Conservation (phyloP, 2,113 vertebrate species). For the Cyprinodon brontotheroides region DNA sequence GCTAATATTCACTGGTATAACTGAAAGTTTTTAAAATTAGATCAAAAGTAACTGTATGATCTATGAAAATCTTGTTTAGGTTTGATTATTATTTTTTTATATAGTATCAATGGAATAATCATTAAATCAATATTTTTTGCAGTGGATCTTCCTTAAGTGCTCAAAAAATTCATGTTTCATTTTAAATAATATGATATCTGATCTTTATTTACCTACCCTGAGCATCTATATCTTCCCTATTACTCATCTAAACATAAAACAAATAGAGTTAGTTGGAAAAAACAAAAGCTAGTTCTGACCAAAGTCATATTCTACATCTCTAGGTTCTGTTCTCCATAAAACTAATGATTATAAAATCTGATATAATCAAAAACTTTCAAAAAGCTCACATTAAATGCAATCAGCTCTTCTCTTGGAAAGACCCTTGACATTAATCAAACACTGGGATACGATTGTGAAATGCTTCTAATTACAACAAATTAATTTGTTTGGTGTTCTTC, state of each 20-base stretch:
- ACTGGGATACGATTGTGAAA: conserved; percentile 53
- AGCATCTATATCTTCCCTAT: conserved; percentile 4
- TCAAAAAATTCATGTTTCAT: conserved; percentile 22
- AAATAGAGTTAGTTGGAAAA: conserved; percentile 10
- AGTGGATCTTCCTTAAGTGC: conserved; percentile 29
- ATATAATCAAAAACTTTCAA: conserved; percentile 4
- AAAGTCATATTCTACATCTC: conserved; percentile 6
- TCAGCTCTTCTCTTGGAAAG: conserved; percentile 7
- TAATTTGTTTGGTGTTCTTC: conserved; percentile 39
- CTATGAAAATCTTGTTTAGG: neutral
- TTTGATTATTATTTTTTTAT: conserved; percentile 3
- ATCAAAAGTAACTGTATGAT: conserved; percentile 3
- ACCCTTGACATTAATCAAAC: conserved; percentile 37
- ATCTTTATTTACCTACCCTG: neutral
- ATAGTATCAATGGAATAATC: neutral
- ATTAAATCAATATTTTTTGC: neutral
- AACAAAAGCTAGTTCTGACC: neutral
- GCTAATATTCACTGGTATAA: conserved; percentile 10
- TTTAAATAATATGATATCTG: conserved; percentile 3
- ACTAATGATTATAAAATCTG: conserved; percentile 2
- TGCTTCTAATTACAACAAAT: conserved; percentile 54
- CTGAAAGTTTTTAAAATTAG: conserved; percentile 2
- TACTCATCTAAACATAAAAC: conserved; percentile 29
- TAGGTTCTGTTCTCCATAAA: conserved; percentile 7
- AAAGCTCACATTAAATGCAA: conserved; percentile 10